Conservation (phyloP, 2,888 invertebrate genomes). For the Parasteatoda lunata region DNA sequence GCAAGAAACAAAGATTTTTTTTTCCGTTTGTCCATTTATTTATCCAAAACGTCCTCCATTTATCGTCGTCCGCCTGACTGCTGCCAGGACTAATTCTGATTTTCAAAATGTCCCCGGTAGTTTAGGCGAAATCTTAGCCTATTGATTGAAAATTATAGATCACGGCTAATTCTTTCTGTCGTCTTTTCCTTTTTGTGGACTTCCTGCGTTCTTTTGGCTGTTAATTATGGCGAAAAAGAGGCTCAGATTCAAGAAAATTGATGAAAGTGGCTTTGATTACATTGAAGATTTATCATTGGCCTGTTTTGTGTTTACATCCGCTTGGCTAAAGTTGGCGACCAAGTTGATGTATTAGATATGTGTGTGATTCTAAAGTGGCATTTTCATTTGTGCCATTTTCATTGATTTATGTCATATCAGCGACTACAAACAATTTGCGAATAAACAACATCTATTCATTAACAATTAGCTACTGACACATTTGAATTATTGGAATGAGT, state of each 20-base stretch:
- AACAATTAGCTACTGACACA: too few species aligned
- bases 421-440: too few species aligned
- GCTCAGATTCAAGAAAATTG: conserved; percentile 35
- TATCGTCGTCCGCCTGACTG: background rate
- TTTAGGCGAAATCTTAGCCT: conserved; percentile 44
- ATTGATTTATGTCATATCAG: too few species aligned
- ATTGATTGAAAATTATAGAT: conserved; percentile 63
- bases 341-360: background rate
- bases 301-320: background rate
- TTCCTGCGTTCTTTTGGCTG: conserved; percentile 35
- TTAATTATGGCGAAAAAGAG: conserved; percentile 41
- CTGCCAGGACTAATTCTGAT: background rate
- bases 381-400: too few species aligned
- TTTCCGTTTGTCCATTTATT: background rate
- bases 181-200: conserved; percentile 14
- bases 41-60: background rate
- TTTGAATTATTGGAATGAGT: too few species aligned
- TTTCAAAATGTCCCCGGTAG: background rate
- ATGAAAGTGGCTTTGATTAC: conserved; percentile 26
- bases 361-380: too few species aligned
- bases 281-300: conserved; percentile 27
- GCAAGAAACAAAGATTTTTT: conserved; percentile 62
- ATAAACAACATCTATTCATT: too few species aligned
- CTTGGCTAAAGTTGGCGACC: background rate
- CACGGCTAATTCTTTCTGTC: background rate